Evolutionary conservation across 2,113 vertebrate genomes (phyloP), one percentile per base, ranked within the genome.

Genomic region (Verasper variegatus): DNA sequence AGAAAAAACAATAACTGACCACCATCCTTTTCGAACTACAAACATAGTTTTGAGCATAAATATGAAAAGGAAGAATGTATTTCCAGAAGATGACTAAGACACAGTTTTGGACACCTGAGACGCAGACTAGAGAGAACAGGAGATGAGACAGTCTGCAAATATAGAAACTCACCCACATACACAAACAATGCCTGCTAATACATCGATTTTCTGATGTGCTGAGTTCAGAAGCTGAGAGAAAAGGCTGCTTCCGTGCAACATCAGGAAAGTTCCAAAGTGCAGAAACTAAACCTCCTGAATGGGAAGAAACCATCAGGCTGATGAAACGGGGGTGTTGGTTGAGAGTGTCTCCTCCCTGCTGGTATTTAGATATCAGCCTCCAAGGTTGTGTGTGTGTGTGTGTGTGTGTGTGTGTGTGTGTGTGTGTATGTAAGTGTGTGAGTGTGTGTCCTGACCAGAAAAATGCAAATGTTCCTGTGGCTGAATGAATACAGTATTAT

Each of bases 381-480:
- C 31, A 31, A 31, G 31, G 31, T 31, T 31, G 31, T 31, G 27
- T 31, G 31, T 27, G 26, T 7, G n/a, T 23, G n/a, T n/a, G 45
- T 49, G 15, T 5, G 45, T 49, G 27, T 27, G 27, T 27, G 27
- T 27, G 27, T 27, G 27, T 27, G 26, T 27, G 26, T 27, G 26
- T 27, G 26, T 27, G 27, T 27, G 27, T n/a, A n/a, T n/a, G n/a
- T 1, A 2, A 9, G 35, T 37, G 5, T 35, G 31, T 35, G 51
- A 2, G 20, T 21, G 51, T 54, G 51, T 54, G 20, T n/a, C 40
- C 17, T 54, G 51, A 3, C 5, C 18, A 18, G 26, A 12, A 55
- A 49, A 45, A 59, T 67, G 31, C 47, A 17, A 55, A 52, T 68
- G 55, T 55, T 20, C 51, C 15, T 17, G 60, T 40, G 57, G 70